Percentiles rank a stretch among this genome's conserved stretches.
Evolutionary conservation across 2,113 vertebrate species (phyloP).

Genomic region (Cyprinodon brontotheroides): DNA sequence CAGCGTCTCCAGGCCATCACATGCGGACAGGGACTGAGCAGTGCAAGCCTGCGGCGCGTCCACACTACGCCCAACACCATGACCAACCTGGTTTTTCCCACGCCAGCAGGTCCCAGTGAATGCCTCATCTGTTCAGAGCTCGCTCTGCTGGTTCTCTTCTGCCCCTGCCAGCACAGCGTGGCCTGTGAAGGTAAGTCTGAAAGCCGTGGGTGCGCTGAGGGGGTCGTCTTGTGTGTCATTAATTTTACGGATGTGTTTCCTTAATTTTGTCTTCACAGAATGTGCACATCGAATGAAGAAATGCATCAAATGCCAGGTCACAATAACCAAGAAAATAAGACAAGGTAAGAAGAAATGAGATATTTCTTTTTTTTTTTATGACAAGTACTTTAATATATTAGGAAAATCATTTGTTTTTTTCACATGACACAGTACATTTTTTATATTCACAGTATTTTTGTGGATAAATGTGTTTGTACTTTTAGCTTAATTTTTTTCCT

Average conservation of each 20-base stretch:
- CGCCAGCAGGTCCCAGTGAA: constrained; percentile 83
- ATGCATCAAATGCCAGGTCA: constrained; percentile 97
- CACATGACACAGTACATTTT: not conserved
- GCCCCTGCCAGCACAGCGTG: constrained; percentile 95
- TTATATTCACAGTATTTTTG: no score
- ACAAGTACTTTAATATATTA: not conserved
- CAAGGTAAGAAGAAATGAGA: constrained; percentile 82
- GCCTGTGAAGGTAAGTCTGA: constrained; percentile 90
- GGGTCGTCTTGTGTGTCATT: not conserved
- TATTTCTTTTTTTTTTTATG: not conserved
- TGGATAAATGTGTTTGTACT: no score
- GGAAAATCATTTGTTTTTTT: not conserved
- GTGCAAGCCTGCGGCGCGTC: constrained; percentile 83
- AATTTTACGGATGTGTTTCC: not conserved
- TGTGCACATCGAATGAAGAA: constrained; percentile 98
- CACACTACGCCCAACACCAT: constrained; percentile 93
- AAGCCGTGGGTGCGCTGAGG: not conserved
- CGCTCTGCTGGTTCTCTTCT: constrained; percentile 91
- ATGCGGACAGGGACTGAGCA: constrained; percentile 74
- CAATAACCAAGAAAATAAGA: constrained; percentile 92
- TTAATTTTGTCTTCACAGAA: constrained; percentile 76
- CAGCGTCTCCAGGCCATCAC: constrained; percentile 82
- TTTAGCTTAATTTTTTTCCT: no score
- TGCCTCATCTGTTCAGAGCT: constrained; percentile 98
- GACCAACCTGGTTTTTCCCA: constrained; percentile 89